These are phyloP conservation scores for Coboldia fuscipes DNA, from an alignment of 1,140 invertebrate genomes.

Conservation along the genomic window DNA sequence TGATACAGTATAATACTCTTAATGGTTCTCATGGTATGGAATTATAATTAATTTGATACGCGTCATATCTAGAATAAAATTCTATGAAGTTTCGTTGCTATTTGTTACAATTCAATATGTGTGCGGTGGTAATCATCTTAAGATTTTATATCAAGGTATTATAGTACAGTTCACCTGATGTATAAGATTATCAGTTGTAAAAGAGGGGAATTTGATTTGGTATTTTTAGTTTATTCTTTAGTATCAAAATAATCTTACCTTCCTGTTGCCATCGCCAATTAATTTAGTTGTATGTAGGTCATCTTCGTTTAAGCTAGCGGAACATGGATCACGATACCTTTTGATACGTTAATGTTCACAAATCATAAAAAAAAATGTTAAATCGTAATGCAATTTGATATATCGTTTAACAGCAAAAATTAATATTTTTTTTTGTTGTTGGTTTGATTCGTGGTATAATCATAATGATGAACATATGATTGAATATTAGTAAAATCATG, in stretches of 20 bases:
- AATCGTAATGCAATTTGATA: neutral
- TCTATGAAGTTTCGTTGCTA: no score
- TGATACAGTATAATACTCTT: no score
- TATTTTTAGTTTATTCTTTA: no score
- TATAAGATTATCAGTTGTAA: neutral
- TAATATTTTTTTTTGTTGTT: neutral
- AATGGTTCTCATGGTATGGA: no score
- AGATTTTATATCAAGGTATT: neutral
- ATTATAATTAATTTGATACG: no score
- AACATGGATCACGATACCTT: constrained; percentile 66
- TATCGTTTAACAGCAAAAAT: neutral
- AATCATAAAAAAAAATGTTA: neutral
- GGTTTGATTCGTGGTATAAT: neutral
- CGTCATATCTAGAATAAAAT: no score
- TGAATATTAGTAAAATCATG: no score
- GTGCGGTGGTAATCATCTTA: constrained; percentile 1
- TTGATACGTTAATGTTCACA: no score
- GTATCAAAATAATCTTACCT: no score
- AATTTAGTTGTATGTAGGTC: constrained; percentile 80
- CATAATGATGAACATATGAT: no score
- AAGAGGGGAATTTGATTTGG: no score
- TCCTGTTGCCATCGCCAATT: constrained; percentile 56
- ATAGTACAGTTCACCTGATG: constrained; percentile 2
- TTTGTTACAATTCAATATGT: constrained; percentile 7
- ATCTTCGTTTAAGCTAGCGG: constrained; percentile 66